phyloP scores from a whole-genome alignment of 2,888 invertebrate species.

The Coremacera marginata region DNA sequence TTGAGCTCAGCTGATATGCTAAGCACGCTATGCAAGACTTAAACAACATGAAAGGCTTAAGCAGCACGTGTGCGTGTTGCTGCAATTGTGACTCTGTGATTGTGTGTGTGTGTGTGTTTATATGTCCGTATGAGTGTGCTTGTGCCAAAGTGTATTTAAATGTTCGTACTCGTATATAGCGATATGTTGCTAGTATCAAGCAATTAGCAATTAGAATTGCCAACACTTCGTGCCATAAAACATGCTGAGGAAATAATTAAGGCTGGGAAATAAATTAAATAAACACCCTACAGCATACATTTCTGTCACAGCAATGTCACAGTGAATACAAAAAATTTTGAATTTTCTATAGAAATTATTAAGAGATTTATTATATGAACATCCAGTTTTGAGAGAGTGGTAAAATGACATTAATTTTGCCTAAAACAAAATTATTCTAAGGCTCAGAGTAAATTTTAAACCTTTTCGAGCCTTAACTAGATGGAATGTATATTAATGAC shows the following conservation, averaged over 20 bases:
- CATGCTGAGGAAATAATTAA: not conserved
- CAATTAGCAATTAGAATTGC: constrained; percentile 24
- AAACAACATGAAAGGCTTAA: too few relatives aligned
- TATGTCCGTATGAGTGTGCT: not conserved
- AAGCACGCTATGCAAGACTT: not conserved
- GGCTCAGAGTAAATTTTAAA: too few relatives aligned
- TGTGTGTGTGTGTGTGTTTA: not conserved
- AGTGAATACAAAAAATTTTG: not conserved
- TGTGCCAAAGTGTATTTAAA: not conserved
- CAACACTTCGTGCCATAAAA: constrained; percentile 15
- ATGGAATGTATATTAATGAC: too few relatives aligned
- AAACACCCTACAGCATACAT: not conserved
- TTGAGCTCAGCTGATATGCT: not conserved
- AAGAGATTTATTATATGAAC: not conserved
- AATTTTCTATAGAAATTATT: not conserved
- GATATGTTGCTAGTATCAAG: constrained; percentile 6
- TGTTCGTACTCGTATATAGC: not conserved
- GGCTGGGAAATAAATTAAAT: not conserved
- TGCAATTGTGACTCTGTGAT: not conserved
- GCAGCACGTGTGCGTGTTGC: too few relatives aligned
- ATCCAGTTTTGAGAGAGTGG: too few relatives aligned
- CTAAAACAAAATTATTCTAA: too few relatives aligned
- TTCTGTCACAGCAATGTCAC: not conserved
- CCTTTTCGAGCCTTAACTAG: too few relatives aligned
- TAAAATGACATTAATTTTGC: too few relatives aligned